phyloP scores from a whole-genome alignment of 2,113 vertebrate species.

The Dolichotis patagonum region DNA sequence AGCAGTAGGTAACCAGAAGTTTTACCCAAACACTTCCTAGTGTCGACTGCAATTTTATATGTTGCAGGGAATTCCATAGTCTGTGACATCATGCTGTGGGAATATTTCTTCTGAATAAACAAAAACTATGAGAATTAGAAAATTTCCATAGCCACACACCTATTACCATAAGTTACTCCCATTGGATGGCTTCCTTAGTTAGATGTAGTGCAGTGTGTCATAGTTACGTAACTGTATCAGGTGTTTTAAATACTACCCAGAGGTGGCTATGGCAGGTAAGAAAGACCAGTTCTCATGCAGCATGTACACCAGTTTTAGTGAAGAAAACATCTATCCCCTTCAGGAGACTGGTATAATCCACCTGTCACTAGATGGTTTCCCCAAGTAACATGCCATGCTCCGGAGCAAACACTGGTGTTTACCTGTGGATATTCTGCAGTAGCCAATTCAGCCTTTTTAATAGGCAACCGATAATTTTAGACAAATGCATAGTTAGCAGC shows the following conservation, averaged over 20 bases:
- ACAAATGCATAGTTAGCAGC: not conserved
- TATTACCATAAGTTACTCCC: not conserved
- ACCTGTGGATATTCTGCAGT: not conserved
- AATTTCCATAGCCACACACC: not conserved
- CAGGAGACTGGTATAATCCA: fast-evolving
- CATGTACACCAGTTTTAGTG: not conserved
- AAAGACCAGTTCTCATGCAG: not conserved
- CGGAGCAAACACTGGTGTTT: not conserved
- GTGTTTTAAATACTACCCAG: not conserved
- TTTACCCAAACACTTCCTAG: not conserved
- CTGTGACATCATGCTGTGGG: not conserved
- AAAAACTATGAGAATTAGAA: not conserved
- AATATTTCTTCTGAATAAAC: constrained; percentile 21
- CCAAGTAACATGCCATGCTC: not conserved
- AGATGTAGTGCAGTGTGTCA: not conserved
- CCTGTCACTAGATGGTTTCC: not conserved
- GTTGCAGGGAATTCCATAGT: not conserved
- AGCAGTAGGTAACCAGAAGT: not conserved
- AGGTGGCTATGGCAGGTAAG: not conserved
- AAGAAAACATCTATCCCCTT: not conserved
- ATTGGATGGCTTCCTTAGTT: not conserved
- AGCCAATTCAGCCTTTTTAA: not conserved
- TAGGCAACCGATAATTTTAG: not conserved
- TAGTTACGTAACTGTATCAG: not conserved
- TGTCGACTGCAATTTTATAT: not conserved